These are phyloP conservation scores for Oreochromis tanganicae DNA, from an alignment of 2,113 vertebrate genomes.

Conservation along the genomic window DNA sequence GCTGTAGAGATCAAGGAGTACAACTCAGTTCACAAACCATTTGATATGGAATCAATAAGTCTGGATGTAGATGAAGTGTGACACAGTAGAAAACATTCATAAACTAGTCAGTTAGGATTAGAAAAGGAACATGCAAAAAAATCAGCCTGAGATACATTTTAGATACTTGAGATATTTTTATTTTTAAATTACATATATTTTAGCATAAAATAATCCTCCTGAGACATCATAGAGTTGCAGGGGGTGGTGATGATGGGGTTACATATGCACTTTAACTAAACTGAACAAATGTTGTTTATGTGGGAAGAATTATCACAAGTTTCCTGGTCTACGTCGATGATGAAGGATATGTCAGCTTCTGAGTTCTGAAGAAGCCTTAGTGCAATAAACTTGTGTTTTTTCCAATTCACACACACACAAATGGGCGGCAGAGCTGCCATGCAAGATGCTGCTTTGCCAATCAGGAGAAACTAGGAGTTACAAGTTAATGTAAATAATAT, in stretches of 20 bases:
- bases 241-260: accelerated
- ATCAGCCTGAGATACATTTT: background rate
- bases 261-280: background rate
- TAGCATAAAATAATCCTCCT: background rate
- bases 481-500: background rate
- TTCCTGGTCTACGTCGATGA: background rate
- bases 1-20: background rate
- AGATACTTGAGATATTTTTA: background rate
- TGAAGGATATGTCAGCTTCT: background rate
- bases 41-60: background rate
- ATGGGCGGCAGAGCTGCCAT: accelerated
- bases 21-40: background rate
- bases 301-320: background rate
- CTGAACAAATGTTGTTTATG: background rate
- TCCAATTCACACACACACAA: background rate
- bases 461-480: background rate
- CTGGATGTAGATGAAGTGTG: background rate
- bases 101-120: background rate
- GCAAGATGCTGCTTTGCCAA: background rate
- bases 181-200: background rate
- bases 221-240: background rate
- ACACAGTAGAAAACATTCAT: background rate
- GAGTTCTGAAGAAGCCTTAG: background rate
- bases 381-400: background rate
- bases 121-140: accelerated